These are phyloP conservation scores for Mirza zaza DNA, from an alignment of 2,113 vertebrate genomes.

Conservation along the genomic window DNA sequence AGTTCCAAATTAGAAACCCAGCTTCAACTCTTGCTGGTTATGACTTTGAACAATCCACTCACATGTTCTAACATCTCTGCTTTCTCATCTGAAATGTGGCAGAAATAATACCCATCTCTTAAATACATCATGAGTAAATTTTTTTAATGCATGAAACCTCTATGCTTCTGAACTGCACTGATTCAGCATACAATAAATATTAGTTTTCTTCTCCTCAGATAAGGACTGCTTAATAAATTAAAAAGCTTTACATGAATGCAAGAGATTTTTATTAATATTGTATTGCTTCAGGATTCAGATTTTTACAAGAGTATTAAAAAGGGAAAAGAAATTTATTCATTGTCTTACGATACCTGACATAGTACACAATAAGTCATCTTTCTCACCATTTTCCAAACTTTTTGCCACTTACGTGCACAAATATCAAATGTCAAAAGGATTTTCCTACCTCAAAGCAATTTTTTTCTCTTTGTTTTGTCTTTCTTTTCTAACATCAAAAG, in stretches of 20 bases:
- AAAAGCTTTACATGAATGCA: not conserved
- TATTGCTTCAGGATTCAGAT: not conserved
- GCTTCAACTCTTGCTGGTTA: not conserved
- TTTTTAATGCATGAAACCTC: not conserved
- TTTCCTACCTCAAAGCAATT: slow-evolving; percentile 37
- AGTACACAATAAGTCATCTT: not conserved
- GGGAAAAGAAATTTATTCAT: not conserved
- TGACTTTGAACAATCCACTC: not conserved
- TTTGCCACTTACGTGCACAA: slow-evolving; percentile 2
- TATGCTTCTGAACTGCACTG: not conserved
- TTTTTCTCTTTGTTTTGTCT: slow-evolving; percentile 37
- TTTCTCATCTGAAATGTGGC: slow-evolving; percentile 14
- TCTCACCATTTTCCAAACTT: slow-evolving; percentile 8
- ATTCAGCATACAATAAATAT: not conserved
- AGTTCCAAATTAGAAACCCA: not conserved
- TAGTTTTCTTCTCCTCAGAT: not conserved
- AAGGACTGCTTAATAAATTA: slow-evolving; percentile 41
- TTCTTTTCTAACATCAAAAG: slow-evolving; percentile 47
- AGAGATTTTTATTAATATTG: slow-evolving; percentile 25
- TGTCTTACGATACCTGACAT: not conserved
- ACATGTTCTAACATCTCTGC: not conserved
- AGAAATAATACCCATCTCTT: not conserved
- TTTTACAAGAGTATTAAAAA: slow-evolving; percentile 37
- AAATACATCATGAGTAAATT: slow-evolving; percentile 12
- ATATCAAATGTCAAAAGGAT: not conserved